These are phyloP conservation scores for Phylloscopus whistleri DNA, from an alignment of 2,113 vertebrate species.

Conservation along the genomic window DNA sequence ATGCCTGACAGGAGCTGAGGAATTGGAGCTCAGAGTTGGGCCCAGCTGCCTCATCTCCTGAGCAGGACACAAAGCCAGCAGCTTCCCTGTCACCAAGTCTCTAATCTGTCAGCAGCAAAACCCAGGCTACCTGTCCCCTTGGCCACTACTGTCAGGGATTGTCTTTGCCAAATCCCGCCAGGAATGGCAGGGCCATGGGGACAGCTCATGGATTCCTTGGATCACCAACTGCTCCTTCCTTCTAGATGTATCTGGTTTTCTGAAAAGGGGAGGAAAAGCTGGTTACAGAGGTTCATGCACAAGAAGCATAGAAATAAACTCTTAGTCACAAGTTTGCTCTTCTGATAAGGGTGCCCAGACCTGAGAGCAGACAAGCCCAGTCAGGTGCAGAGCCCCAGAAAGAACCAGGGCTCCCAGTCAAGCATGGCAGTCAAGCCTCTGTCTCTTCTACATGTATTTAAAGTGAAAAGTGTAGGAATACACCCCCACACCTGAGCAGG, in stretches of 20 bases:
- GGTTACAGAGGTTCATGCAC: neutral
- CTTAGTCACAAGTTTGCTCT: neutral
- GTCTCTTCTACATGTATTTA: accelerated
- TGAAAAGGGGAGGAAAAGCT: neutral
- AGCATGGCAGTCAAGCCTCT: neutral
- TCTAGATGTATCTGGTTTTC: neutral
- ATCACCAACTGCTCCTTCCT: neutral
- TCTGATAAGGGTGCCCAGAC: neutral
- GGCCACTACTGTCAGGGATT: neutral
- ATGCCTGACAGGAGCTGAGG: neutral
- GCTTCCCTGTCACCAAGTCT: neutral
- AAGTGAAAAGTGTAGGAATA: neutral
- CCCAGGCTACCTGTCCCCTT: neutral
- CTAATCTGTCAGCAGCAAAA: neutral
- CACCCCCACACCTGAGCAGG: too few species aligned
- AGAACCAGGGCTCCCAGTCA: neutral
- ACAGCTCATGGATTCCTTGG: neutral
- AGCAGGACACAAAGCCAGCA: neutral
- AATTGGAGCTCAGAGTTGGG: neutral
- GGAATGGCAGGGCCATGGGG: neutral
- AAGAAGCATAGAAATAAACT: neutral
- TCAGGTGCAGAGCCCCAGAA: neutral
- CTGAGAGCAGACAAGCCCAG: neutral
- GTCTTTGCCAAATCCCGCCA: neutral
- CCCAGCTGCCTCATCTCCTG: neutral